Conservation (phyloP, 2,113 vertebrate species). For the Accipiter virgatus region DNA sequence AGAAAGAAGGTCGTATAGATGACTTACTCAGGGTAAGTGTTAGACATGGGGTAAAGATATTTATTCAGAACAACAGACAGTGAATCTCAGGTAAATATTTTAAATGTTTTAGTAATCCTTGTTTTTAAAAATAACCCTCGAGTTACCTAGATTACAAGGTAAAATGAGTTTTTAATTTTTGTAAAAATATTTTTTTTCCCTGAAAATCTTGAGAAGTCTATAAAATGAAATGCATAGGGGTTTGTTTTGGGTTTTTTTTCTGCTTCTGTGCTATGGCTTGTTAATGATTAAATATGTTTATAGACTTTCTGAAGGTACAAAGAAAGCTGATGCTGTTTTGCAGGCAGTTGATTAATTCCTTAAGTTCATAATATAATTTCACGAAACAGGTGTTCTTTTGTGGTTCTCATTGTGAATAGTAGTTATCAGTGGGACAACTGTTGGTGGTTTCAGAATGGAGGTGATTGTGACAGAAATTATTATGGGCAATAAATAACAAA, state of each 20-base stretch:
- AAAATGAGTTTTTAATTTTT: not conserved
- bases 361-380: not conserved
- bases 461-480: not conserved
- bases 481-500: not conserved
- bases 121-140: not conserved
- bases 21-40: conserved; percentile 96
- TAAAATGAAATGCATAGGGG: not conserved
- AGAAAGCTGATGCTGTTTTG: not conserved
- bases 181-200: not conserved
- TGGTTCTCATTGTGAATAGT: not conserved
- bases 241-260: not conserved
- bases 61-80: not conserved
- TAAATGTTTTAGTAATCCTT: not conserved
- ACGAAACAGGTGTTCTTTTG: not conserved
- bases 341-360: not conserved
- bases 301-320: not conserved
- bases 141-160: not conserved
- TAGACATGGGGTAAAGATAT: not conserved
- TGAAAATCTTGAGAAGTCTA: not conserved
- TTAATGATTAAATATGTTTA: not conserved
- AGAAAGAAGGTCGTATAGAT: conserved; percentile 99
- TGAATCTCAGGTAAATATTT: not conserved
- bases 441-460: not conserved
- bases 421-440: not conserved
- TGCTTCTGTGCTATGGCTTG: not conserved